These are phyloP conservation scores for Drosophila prosaltans DNA, from an alignment of 1,140 invertebrate genomes.

Conservation along the genomic window DNA sequence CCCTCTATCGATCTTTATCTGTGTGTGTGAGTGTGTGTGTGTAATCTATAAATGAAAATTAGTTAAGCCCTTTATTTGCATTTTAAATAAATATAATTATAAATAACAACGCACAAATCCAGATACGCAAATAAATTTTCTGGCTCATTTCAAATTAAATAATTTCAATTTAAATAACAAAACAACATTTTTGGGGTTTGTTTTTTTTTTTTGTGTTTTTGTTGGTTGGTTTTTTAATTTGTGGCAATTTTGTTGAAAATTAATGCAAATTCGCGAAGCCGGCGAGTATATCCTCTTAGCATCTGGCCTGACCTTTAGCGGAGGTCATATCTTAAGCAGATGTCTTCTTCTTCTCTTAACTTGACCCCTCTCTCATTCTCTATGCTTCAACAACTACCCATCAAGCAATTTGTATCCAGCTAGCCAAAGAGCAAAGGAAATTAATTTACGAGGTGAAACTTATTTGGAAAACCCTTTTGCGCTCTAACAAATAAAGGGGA, in stretches of 20 bases:
- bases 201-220: not conserved
- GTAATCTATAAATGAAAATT: conserved; percentile 54
- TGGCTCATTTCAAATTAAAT: conserved; percentile 40
- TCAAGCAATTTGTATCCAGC: conserved; percentile 65
- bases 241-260: conserved; percentile 34
- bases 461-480: conserved; percentile 79
- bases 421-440: conserved; percentile 51
- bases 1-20: not conserved
- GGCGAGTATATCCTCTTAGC: conserved; percentile 26
- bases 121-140: not conserved
- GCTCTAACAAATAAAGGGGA: conserved; percentile 33
- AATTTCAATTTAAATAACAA: conserved; percentile 48
- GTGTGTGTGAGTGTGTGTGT: conserved; percentile 9
- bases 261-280: conserved; percentile 38
- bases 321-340: conserved; percentile 48
- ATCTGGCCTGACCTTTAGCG: conserved; percentile 39
- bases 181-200: conserved; percentile 23
- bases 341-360: not conserved
- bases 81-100: conserved; percentile 49
- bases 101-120: not conserved
- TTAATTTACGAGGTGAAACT: conserved; percentile 80
- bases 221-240: conserved; percentile 25
- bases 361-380: not conserved
- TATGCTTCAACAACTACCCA: not conserved
- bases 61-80: conserved; percentile 44